Evolutionary conservation across 2,113 vertebrate genomes (phyloP), one percentile per base, ranked within the genome.

Genomic region (Cisticola juncidis): DNA sequence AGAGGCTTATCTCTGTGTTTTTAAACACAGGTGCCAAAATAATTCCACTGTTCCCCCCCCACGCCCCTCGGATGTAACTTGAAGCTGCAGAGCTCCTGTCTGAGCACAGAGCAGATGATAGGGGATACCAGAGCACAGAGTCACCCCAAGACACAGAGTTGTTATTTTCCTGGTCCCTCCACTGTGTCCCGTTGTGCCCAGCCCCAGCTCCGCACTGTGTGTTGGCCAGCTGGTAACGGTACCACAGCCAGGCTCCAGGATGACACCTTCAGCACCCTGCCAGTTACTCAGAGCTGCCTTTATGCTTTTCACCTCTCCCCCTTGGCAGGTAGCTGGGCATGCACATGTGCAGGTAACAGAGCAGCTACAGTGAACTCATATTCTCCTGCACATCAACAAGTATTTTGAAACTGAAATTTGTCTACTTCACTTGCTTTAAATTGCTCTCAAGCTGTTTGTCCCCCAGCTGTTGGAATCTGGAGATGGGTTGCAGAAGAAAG

Each of bases 101-200:
- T 79, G 25, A 79, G 48, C 31, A 35, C 31, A 29, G 48, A 53
- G 36, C 48, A 53, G 36, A 18, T 5, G 4, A 6, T 2, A 28
- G 60, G 38, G 60, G 25, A 23, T 29, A 24, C 25, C 14, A 8
- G 47, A 11, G 12, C 21, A 18, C 13, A 9, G 31, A 64, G 60
- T 35, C 19, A 35, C 31, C 58, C 33, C 48, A 53, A 9, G 60
- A 24, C 33, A 20, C 33, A 7, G 5, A 8, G 11, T 33, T n/a
- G 20, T 1, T 42, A 13, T 57, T 58, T 16, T 40, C 13, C 9
- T 47, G n/a, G 5, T 35, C 19, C 9, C 8, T 23, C 17, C 2
- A 1, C 28, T 1, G 2, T 11, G 5, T 51, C 12, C 18, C 4
- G 13, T 21, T 7, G 0, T 1, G 1, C 12, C 38, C 14, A 21